These are phyloP conservation scores for Halocynthia roretzi DNA, from an alignment of 23 tunicate genomes.

Conservation along the genomic window DNA sequence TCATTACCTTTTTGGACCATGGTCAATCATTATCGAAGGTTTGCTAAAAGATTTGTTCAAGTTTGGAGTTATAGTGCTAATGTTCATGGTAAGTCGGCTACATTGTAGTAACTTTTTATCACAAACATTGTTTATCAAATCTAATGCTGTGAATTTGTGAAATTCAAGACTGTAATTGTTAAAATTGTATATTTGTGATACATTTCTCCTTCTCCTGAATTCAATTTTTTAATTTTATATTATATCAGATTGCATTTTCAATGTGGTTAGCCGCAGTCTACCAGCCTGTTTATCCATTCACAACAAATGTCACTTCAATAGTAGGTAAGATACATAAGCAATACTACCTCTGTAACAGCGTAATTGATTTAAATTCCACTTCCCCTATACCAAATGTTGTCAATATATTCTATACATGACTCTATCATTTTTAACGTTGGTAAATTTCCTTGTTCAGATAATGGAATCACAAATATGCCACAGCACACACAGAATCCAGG, in stretches of 20 bases:
- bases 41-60: slow-evolving; percentile 71
- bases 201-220: background rate
- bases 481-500: slow-evolving; percentile 42
- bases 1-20: slow-evolving; percentile 95
- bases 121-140: no score
- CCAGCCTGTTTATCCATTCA: slow-evolving; percentile 71
- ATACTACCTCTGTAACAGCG: background rate
- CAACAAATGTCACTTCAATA: slow-evolving; percentile 34
- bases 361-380: background rate
- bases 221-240: background rate
- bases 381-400: background rate
- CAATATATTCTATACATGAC: background rate
- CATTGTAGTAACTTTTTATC: background rate
- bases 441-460: slow-evolving; percentile 10
- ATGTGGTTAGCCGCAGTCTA: slow-evolving; percentile 97
- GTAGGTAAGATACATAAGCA: slow-evolving; percentile 49
- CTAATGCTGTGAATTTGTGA: no score
- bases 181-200: background rate
- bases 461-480: slow-evolving; percentile 11
- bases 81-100: slow-evolving; percentile 67
- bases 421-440: background rate
- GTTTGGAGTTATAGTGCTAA: slow-evolving; percentile 85
- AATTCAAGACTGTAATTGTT: background rate
- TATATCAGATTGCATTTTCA: slow-evolving; percentile 65
- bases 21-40: slow-evolving; percentile 95